Conservation (phyloP, 2,113 vertebrate genomes). For the Progne subis region DNA sequence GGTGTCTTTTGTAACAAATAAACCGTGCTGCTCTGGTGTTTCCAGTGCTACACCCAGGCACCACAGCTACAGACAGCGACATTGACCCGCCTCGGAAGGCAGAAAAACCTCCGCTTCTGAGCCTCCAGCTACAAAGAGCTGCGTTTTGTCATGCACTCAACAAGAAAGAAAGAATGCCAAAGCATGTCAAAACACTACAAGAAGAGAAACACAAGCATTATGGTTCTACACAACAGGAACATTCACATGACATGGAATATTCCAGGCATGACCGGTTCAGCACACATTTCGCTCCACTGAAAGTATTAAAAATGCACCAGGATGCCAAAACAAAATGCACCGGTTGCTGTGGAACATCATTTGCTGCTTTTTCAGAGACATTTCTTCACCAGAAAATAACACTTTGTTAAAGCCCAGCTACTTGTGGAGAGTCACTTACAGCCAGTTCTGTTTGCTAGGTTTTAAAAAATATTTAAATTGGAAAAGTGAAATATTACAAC, state of each 20-base stretch:
- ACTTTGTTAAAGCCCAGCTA: not conserved
- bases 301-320: not conserved
- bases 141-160: not conserved
- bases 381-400: not conserved
- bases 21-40: not conserved
- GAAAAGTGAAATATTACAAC: not conserved
- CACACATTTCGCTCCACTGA: not conserved
- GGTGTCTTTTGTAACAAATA: not conserved
- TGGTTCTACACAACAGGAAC: not conserved
- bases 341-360: not conserved
- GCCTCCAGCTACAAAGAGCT: not conserved
- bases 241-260: not conserved
- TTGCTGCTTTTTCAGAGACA: not conserved
- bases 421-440: not conserved
- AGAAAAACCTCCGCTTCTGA: not conserved
- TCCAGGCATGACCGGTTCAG: not conserved
- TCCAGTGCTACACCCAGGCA: not conserved
- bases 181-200: not conserved
- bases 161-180: not conserved
- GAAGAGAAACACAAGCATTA: not conserved
- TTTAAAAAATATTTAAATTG: not conserved
- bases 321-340: not conserved
- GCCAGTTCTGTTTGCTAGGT: not conserved
- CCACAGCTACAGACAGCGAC: rapidly evolving
- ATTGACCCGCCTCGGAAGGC: not conserved